Conservation (phyloP, 1,140 invertebrate genomes). For the Hormaphis cornu region DNA sequence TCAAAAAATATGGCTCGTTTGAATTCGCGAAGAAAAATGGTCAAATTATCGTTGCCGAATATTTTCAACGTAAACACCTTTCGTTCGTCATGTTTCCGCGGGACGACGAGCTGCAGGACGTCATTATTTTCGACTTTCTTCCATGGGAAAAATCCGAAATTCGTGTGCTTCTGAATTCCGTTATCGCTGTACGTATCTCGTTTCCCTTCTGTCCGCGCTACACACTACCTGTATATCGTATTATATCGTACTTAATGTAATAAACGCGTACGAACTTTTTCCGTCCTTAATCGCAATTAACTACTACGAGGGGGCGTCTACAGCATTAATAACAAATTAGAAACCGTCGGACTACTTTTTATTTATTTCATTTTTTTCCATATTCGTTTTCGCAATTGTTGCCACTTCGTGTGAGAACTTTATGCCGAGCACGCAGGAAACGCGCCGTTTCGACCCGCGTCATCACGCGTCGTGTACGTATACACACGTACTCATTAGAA, state of each 20-base stretch:
- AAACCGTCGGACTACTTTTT: slow-evolving; percentile 23
- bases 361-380: slow-evolving; percentile 19
- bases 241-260: no score
- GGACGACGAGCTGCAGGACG: neutral
- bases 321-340: slow-evolving; percentile 27
- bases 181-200: slow-evolving; percentile 6
- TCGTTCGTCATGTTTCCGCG: no score
- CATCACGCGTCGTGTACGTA: neutral
- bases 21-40: no score
- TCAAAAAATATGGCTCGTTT: no score
- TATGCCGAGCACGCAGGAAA: neutral
- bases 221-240: no score
- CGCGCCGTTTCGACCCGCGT: neutral
- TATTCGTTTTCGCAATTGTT: slow-evolving; percentile 19
- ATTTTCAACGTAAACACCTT: no score
- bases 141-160: slow-evolving; percentile 5
- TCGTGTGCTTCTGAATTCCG: neutral
- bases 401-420: slow-evolving; percentile 8
- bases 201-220: neutral
- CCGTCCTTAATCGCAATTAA: slow-evolving; percentile 8
- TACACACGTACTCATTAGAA: no score
- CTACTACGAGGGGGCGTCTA: slow-evolving; percentile 10
- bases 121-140: slow-evolving; percentile 15
- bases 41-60: no score
- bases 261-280: neutral